Percentiles rank a stretch among this genome's conserved stretches.
These are phyloP conservation scores for Entomobrya multifasciata DNA, from an alignment of 2,888 invertebrate species.

Conservation along the genomic window DNA sequence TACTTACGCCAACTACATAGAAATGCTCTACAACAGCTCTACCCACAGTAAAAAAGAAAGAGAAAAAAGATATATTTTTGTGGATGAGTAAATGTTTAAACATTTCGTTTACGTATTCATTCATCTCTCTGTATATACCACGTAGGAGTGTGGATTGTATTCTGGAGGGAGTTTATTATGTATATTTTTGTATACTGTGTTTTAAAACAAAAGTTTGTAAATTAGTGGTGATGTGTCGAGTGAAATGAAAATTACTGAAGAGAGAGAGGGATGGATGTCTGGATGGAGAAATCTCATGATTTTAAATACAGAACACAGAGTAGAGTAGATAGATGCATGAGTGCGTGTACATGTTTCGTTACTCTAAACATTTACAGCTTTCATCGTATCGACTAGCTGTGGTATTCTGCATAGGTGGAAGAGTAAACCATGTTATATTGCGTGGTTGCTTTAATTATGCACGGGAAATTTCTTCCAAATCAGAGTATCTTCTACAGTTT, in stretches of 20 bases:
- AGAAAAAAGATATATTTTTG: slow-evolving; percentile 14
- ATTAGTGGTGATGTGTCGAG: slow-evolving; percentile 60
- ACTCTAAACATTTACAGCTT: neutral
- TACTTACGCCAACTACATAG: neutral
- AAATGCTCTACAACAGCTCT: too few species aligned
- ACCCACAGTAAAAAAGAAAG: neutral
- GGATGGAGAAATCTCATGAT: neutral
- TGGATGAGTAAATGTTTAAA: slow-evolving; percentile 23
- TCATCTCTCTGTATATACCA: neutral
- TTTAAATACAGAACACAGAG: neutral
- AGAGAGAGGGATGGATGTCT: neutral
- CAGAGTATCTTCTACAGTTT: neutral
- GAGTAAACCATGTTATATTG: too few species aligned
- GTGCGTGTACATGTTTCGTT: neutral
- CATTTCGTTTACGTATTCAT: slow-evolving; percentile 34
- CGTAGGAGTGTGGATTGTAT: neutral
- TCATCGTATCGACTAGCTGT: neutral
- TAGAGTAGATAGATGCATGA: slow-evolving; percentile 1
- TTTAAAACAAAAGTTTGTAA: slow-evolving; percentile 51
- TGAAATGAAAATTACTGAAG: slow-evolving; percentile 49
- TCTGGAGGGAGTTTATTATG: neutral
- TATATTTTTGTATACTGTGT: neutral
- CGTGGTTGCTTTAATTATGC: slow-evolving; percentile 49
- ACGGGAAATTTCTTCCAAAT: slow-evolving; percentile 45
- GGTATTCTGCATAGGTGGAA: neutral